Evolutionary conservation across 2,113 vertebrate species (phyloP), one percentile per base, ranked within the genome.

Genomic region (Leucosticte australis): DNA sequence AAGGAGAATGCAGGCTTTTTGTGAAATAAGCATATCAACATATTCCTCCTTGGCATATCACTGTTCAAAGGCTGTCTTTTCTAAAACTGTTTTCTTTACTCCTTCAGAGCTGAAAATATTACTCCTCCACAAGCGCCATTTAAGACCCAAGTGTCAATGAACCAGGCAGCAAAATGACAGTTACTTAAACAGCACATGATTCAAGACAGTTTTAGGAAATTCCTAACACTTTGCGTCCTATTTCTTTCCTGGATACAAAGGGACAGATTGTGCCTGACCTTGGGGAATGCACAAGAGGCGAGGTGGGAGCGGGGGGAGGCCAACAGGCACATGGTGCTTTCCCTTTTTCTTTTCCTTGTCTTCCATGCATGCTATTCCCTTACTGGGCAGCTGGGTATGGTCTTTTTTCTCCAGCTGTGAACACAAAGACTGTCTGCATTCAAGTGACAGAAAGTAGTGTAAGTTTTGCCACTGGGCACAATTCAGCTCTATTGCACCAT

Each of bases 161-260:
- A 97, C 97, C 97, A 94, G 95, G 96, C 97, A 95, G 95, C 5
- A 18, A 96, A 95, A 95, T 97, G 96, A 96, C 97, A 97, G 96
- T 97, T 97, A 96, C 95, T 98, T 98, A 97, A 98, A 97, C 95
- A 97, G 83, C 92, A 74, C 93, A 96, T 94, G 97, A 98, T 97
- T 97, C 89, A 81, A 97, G 97, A 85, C 92, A 96, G 96, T 96
- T 97, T 97, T 95, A 97, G 95, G 96, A 97, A 93, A 98, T 97
- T 97, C 97, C 97, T 97, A 97, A 96, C 93, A 90, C 94, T 95
- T 92, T 86, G 90, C 3, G 3, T 77, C 68, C 90, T 83, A 49
- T 75, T 95, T 96, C 88, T 92, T 90, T 64, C 73, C 73, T 94
- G 93, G 88, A 95, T 89, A 97, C 95, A 96, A 97, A 96, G 93